Conservation (phyloP, 2,888 invertebrate species). For the Calameuta filiformis region DNA sequence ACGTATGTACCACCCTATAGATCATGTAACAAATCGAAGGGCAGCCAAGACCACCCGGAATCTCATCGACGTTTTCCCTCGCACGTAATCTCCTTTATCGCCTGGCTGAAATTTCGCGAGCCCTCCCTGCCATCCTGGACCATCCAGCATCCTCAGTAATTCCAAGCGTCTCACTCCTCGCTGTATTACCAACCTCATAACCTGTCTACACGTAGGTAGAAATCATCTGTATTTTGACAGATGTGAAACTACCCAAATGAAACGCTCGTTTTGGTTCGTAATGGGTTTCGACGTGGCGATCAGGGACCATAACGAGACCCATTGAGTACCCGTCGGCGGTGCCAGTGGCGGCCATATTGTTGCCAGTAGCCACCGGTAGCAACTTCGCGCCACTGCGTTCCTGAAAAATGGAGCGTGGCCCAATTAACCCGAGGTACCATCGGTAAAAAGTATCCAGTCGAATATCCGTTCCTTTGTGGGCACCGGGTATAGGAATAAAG, state of each 20-base stretch:
- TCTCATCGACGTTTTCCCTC: neutral
- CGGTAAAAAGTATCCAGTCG: neutral
- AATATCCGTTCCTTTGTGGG: neutral
- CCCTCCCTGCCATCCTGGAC: neutral
- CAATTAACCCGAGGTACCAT: neutral
- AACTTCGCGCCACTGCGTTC: neutral
- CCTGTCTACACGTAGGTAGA: slow-evolving; percentile 22
- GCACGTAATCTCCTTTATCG: neutral
- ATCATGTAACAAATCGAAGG: neutral
- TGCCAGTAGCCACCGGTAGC: neutral
- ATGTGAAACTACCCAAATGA: slow-evolving; percentile 34
- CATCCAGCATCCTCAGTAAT: neutral
- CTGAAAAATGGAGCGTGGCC: neutral
- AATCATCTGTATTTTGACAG: slow-evolving; percentile 52
- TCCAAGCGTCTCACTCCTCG: neutral
- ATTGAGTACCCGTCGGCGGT: neutral
- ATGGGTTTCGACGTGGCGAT: slow-evolving; percentile 39
- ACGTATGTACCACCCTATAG: neutral
- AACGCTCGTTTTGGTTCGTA: slow-evolving; percentile 38
- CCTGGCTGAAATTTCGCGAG: neutral
- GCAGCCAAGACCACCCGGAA: neutral
- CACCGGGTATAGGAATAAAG: neutral
- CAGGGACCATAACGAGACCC: neutral
- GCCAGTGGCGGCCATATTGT: neutral
- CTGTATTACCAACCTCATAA: slow-evolving; percentile 20